Base-by-base conservation (phyloP, 2,888 invertebrate species). In the Andrena camellia region DNA sequence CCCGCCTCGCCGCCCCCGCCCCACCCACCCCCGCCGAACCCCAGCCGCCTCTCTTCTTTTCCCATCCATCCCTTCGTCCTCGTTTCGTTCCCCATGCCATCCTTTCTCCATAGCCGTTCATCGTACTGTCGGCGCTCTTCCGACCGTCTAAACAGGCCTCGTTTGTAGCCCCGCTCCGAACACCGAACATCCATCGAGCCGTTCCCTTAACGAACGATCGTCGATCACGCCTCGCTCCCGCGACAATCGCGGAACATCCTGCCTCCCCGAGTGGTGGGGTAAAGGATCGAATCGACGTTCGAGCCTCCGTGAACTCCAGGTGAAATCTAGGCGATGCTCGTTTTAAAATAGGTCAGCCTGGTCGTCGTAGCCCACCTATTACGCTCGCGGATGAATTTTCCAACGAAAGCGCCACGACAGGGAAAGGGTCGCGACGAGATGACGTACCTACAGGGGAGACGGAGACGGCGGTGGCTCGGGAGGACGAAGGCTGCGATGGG, bases 401-500 rank as follows among this genome's bases (percentile, higher is more conserved):
- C 4, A 26, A 17, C 5, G 50, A n/a, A 0, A 1, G 13, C n/a
- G 5, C 17, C 17, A 23, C 0, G 31, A 2, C 31, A 13, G 48
- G 62, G 57, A 69, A 62, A 74, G 8, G 42, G 42, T 42, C 17
- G 17, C 13, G 42, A n/a, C 3, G n/a, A 1, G 31, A 42, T 10
- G 17, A 29, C 5, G 69, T 23, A 29, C 5, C 66, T 23, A 52
- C 67, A 68, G 42, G 29, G 52, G 52, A 8, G 33, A 33, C 23
- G 52, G 67, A 66, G 73, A 78, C 60, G 72, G 33, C 72, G 86
- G 54, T 62, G 71, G 78, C 67, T 74, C 54, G 71, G 70, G 74
- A 86, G 78, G 75, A 78, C 82, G 82, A 78, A 85, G 86, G 83
- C 88, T 91, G 85, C 86, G 90, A 90, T 89, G 89, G 91, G 88